Conservation (phyloP, 2,888 invertebrate species). For the Campoplex nolae region DNA sequence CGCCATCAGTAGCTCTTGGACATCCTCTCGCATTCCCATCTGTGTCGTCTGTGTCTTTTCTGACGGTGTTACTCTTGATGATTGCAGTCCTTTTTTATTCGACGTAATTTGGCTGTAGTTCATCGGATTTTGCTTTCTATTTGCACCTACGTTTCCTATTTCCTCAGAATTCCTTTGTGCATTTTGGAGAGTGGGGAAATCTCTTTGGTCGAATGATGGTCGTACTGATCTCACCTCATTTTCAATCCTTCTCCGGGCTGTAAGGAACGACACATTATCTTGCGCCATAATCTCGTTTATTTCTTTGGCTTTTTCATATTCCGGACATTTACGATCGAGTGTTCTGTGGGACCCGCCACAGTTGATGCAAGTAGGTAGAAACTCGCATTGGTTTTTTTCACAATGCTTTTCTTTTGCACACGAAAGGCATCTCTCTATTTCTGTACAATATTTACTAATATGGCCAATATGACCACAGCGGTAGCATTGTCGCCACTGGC, state of each 20-base stretch:
- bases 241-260: conserved; percentile 14
- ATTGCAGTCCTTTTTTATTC: background rate
- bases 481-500: conserved; percentile 5
- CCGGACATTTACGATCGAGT: background rate
- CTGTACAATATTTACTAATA: conserved; percentile 2
- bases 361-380: background rate
- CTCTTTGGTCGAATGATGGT: conserved; percentile 1
- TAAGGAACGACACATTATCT: conserved; percentile 6
- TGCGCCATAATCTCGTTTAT: conserved; percentile 9
- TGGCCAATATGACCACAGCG: conserved; percentile 1
- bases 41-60: background rate
- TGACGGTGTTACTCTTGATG: background rate
- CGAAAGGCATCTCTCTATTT: conserved; percentile 10
- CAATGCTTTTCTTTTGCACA: conserved; percentile 4
- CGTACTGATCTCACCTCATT: background rate
- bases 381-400: background rate
- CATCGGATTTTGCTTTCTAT: background rate
- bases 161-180: background rate
- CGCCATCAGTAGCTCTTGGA: background rate
- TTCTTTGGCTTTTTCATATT: conserved; percentile 2
- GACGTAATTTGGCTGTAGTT: background rate
- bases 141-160: background rate
- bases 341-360: conserved; percentile 7
- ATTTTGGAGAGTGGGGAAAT: background rate
- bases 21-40: background rate